phyloP scores from a whole-genome alignment of 1,140 invertebrate genomes.

The Dryas iulia region DNA sequence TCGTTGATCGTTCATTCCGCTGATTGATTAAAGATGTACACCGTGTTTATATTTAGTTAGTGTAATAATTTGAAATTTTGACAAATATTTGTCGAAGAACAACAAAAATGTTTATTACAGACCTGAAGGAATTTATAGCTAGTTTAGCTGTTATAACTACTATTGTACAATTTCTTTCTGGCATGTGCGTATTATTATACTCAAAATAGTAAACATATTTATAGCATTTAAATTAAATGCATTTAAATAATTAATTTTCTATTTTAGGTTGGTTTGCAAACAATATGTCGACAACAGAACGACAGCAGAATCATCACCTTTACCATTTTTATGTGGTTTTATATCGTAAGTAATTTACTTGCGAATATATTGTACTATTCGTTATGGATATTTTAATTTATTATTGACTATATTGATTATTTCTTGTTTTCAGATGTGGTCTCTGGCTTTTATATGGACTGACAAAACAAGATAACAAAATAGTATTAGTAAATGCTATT shows the following conservation, averaged over 20 bases:
- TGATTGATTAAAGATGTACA: background rate
- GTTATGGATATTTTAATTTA: background rate
- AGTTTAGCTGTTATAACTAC: slow-evolving; percentile 58
- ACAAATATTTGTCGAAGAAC: background rate
- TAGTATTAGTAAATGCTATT: slow-evolving; percentile 86
- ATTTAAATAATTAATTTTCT: slow-evolving; percentile 20
- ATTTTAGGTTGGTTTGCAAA: slow-evolving; percentile 84
- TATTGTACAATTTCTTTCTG: slow-evolving; percentile 63
- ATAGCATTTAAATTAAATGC: background rate
- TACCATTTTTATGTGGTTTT: slow-evolving; percentile 88
- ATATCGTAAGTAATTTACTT: slow-evolving; percentile 84
- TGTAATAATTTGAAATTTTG: background rate
- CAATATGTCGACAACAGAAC: slow-evolving; percentile 84
- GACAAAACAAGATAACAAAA: slow-evolving; percentile 83
- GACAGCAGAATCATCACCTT: slow-evolving; percentile 85
- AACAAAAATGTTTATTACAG: slow-evolving; percentile 39
- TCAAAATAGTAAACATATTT: background rate
- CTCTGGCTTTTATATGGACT: slow-evolving; percentile 87
- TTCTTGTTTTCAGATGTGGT: slow-evolving; percentile 79
- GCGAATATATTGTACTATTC: background rate
- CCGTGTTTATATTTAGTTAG: background rate
- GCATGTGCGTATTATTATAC: slow-evolving; percentile 48
- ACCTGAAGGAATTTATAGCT: slow-evolving; percentile 49
- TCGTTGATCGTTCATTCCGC: background rate
- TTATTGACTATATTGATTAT: slow-evolving; percentile 15